These are phyloP conservation scores for Erebia aethiops DNA, from an alignment of 2,888 invertebrate species.

Conservation along the genomic window DNA sequence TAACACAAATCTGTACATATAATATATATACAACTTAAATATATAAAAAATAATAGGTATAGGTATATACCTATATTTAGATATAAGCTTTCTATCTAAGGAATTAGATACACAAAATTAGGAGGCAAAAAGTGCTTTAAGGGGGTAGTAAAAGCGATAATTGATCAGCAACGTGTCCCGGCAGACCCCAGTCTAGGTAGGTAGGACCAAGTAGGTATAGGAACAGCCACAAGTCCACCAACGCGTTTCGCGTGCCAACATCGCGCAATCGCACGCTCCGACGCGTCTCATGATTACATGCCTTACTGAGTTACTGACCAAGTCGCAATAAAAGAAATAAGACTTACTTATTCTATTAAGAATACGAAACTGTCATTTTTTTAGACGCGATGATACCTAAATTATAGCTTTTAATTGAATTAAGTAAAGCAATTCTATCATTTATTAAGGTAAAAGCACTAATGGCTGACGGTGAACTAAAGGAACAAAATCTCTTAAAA, in stretches of 20 bases:
- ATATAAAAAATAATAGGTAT: too few relatives aligned
- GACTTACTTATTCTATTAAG: slow-evolving; percentile 23
- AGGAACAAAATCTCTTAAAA: too few relatives aligned
- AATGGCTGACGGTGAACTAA: too few relatives aligned
- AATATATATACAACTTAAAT: too few relatives aligned
- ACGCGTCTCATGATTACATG: slow-evolving; percentile 69
- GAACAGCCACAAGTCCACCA: slow-evolving; percentile 33
- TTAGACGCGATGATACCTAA: slow-evolving; percentile 1
- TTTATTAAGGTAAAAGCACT: too few relatives aligned
- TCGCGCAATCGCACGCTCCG: slow-evolving; percentile 61
- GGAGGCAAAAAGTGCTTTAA: too few relatives aligned
- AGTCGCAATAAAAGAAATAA: slow-evolving; percentile 64
- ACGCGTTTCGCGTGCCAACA: slow-evolving; percentile 58
- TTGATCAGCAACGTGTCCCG: too few relatives aligned
- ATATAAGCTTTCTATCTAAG: too few relatives aligned
- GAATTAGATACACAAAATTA: too few relatives aligned
- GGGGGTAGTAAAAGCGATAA: too few relatives aligned
- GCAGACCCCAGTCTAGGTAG: not conserved
- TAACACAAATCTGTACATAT: too few relatives aligned
- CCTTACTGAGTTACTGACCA: slow-evolving; percentile 70
- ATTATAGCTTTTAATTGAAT: slow-evolving; percentile 4
- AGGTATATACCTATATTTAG: too few relatives aligned
- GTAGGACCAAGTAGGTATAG: slow-evolving; percentile 3
- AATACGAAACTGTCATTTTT: slow-evolving; percentile 19
- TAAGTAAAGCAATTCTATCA: not conserved